These are phyloP conservation scores for Dolichoris vasculosae DNA, from an alignment of 1,140 invertebrate species.

Conservation along the genomic window DNA sequence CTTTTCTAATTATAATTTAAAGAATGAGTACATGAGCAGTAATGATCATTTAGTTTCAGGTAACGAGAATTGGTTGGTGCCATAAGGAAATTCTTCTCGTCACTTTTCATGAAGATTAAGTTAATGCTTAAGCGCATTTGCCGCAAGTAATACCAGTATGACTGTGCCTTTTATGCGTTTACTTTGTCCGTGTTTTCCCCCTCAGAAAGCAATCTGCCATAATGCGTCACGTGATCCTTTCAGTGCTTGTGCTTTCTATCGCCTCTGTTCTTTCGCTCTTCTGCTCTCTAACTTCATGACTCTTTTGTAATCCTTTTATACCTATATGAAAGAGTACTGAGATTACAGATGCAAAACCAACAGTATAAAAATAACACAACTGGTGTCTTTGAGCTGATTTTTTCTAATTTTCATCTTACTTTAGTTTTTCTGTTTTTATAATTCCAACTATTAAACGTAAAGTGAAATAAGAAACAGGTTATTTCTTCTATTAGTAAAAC, in stretches of 20 bases:
- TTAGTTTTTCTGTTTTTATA: not conserved
- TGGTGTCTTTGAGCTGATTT: slow-evolving; percentile 14
- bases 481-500: not conserved
- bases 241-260: slow-evolving; percentile 32
- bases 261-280: not conserved
- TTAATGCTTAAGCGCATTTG: slow-evolving; percentile 48
- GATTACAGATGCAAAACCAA: slow-evolving; percentile 37
- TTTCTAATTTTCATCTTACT: not conserved
- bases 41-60: slow-evolving; percentile 6
- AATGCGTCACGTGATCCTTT: slow-evolving; percentile 48
- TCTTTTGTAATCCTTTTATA: not conserved
- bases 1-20: not conserved
- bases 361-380: not conserved
- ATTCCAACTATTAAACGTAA: not conserved
- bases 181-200: slow-evolving; percentile 31
- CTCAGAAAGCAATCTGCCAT: slow-evolving; percentile 48
- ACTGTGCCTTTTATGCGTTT: slow-evolving; percentile 41
- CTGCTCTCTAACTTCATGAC: not conserved
- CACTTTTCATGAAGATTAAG: slow-evolving; percentile 49
- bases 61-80: slow-evolving; percentile 38
- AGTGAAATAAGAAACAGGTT: not conserved
- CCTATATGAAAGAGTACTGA: slow-evolving; percentile 4
- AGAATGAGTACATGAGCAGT: not conserved
- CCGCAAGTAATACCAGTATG: slow-evolving; percentile 8
- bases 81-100: slow-evolving; percentile 32